A percentile compares a stretch with the other conserved stretches of the same genome.
Conservation (phyloP, 2,113 vertebrate species). For the Hippocampus abdominalis region DNA sequence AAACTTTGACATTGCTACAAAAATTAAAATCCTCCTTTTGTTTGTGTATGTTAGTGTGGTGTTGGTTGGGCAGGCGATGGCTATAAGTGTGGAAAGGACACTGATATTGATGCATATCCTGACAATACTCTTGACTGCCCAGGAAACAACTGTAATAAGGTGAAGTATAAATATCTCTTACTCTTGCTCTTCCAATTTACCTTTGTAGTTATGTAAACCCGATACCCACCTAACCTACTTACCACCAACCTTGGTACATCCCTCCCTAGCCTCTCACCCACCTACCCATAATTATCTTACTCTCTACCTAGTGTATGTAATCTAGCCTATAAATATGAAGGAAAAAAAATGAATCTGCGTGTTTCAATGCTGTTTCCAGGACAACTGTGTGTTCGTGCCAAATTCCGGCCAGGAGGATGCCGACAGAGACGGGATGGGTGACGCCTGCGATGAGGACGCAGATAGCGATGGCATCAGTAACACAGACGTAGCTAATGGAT, state of each 20-base stretch:
- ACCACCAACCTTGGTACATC: not conserved
- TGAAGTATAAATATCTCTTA: constrained; percentile 15
- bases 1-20: not conserved
- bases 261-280: not conserved
- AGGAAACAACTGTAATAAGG: constrained; percentile 83
- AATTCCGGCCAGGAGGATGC: constrained; percentile 98
- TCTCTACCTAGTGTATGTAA: not conserved
- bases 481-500: constrained; percentile 71
- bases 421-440: constrained; percentile 84
- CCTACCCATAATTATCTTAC: not conserved
- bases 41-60: constrained; percentile 76
- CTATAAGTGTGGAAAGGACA: constrained; percentile 87
- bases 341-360: not conserved
- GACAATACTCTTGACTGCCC: constrained; percentile 80
- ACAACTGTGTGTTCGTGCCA: constrained; percentile 91
- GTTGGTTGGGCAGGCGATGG: constrained; percentile 95
- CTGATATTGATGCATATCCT: constrained; percentile 94
- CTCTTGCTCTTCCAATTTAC: not conserved
- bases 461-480: constrained; percentile 90
- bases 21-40: not conserved
- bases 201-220: not conserved
- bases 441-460: constrained; percentile 90
- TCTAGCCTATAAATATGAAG: not conserved
- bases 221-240: not conserved
- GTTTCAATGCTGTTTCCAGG: constrained; percentile 68